These are phyloP conservation scores for Bacillus rossius DNA, from an alignment of 1,140 invertebrate species.

Conservation along the genomic window DNA sequence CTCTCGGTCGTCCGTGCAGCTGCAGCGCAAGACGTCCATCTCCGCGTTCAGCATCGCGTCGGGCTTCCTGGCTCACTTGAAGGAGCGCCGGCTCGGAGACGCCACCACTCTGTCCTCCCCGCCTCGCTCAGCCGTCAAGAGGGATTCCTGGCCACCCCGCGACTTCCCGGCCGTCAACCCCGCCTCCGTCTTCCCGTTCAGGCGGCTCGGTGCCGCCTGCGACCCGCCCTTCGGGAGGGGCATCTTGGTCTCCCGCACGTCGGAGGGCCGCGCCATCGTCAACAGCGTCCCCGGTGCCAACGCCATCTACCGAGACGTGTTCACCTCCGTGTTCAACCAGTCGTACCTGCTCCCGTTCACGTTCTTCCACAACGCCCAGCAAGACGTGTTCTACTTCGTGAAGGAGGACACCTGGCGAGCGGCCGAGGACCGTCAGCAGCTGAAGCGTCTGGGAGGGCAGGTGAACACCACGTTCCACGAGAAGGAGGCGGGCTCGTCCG, in stretches of 20 bases:
- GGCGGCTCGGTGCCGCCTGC: conserved; percentile 63
- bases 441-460: conserved; percentile 83
- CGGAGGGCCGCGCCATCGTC: conserved; percentile 73
- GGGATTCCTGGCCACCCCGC: conserved; percentile 40
- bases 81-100: conserved; percentile 65
- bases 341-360: conserved; percentile 84
- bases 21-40: background rate
- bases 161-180: conserved; percentile 26
- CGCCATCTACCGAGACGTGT: conserved; percentile 84
- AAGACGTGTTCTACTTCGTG: conserved; percentile 93
- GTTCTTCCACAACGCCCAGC: conserved; percentile 81
- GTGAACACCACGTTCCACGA: conserved; percentile 93
- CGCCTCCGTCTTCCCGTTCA: conserved; percentile 17
- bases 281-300: conserved; percentile 82
- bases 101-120: conserved; percentile 55
- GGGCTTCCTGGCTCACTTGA: conserved; percentile 71
- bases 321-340: conserved; percentile 90
- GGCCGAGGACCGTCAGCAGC: conserved; percentile 77
- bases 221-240: conserved; percentile 88
- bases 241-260: conserved; percentile 76
- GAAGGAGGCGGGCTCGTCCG: conserved; percentile 49
- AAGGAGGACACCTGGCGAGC: conserved; percentile 87
- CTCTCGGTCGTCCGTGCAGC: conserved; percentile 6
- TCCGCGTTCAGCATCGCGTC: conserved; percentile 55
- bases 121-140: conserved; percentile 66